phyloP scores from a whole-genome alignment of 2,888 invertebrate genomes.

The Helleia helle region DNA sequence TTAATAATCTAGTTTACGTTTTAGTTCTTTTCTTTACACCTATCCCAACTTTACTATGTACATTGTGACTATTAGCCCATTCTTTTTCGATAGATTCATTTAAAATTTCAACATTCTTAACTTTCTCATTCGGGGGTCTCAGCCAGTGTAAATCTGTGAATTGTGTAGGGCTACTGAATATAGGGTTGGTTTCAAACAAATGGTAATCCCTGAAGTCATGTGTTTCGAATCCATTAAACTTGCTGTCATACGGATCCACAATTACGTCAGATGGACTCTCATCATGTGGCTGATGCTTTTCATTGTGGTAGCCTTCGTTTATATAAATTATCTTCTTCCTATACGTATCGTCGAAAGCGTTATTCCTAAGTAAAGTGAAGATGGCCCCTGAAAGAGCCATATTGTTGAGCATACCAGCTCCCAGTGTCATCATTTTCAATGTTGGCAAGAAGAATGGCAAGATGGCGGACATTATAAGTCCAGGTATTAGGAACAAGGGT shows the following conservation, averaged over 20 bases:
- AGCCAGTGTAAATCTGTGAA: slow-evolving; percentile 13
- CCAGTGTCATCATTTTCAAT: slow-evolving; percentile 77
- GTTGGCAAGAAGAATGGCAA: slow-evolving; percentile 80
- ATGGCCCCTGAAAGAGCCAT: slow-evolving; percentile 78
- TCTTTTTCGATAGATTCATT: background rate
- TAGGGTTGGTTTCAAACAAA: slow-evolving; percentile 14
- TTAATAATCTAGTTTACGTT: background rate
- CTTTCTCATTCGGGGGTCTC: slow-evolving; percentile 11
- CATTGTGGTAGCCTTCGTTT: slow-evolving; percentile 72
- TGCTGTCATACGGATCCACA: slow-evolving; percentile 17
- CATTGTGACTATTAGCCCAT: background rate
- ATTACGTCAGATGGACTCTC: slow-evolving; percentile 18
- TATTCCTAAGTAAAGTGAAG: slow-evolving; percentile 72
- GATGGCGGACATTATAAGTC: slow-evolving; percentile 77
- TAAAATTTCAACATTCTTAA: slow-evolving; percentile 16
- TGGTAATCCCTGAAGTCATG: slow-evolving; percentile 21
- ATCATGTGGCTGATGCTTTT: slow-evolving; percentile 31
- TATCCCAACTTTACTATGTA: background rate
- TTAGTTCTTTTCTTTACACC: background rate
- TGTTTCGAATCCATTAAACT: slow-evolving; percentile 17
- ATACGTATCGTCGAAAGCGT: slow-evolving; percentile 70
- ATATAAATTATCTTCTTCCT: slow-evolving; percentile 72
- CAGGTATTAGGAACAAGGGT: slow-evolving; percentile 76
- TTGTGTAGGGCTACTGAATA: background rate
- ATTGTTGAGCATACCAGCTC: slow-evolving; percentile 77